A percentile compares a stretch with the other conserved stretches of the same genome.
phyloP scores from a whole-genome alignment of 1,140 invertebrate genomes.

The Cydia splendana region DNA sequence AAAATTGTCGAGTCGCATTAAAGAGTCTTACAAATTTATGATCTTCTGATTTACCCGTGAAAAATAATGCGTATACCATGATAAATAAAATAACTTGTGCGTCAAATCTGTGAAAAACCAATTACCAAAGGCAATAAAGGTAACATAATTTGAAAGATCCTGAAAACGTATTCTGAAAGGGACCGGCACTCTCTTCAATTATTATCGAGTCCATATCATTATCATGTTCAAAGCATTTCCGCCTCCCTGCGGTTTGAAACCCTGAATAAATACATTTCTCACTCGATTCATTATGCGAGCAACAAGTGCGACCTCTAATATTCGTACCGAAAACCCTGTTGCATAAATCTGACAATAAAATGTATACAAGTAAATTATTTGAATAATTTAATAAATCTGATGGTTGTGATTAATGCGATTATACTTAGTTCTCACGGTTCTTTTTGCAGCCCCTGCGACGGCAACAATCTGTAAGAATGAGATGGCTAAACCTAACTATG shows the following conservation, averaged over 20 bases:
- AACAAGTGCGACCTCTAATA: constrained; percentile 6
- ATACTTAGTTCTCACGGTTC: not conserved
- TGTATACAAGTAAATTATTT: not conserved
- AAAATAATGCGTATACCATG: too few species aligned
- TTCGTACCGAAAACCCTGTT: not conserved
- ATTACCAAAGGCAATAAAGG: not conserved
- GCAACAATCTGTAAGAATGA: too few species aligned
- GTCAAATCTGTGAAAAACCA: not conserved
- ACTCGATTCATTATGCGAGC: constrained; percentile 19
- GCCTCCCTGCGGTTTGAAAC: not conserved
- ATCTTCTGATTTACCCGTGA: too few species aligned
- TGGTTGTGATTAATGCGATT: too few species aligned
- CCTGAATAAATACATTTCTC: constrained; percentile 21
- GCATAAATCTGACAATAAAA: not conserved
- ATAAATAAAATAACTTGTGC: not conserved
- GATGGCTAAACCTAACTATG: too few species aligned
- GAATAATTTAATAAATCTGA: not conserved
- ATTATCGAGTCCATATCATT: constrained; percentile 21
- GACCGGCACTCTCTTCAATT: not conserved
- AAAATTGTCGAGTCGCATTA: too few species aligned
- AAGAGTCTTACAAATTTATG: too few species aligned
- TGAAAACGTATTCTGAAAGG: not conserved
- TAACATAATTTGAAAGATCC: not conserved
- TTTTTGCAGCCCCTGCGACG: too few species aligned
- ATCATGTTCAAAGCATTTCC: not conserved